Evolutionary conservation across 92 coral and sea anemone species (phyloP).

Genomic region (Phymanthus crucifer): DNA sequence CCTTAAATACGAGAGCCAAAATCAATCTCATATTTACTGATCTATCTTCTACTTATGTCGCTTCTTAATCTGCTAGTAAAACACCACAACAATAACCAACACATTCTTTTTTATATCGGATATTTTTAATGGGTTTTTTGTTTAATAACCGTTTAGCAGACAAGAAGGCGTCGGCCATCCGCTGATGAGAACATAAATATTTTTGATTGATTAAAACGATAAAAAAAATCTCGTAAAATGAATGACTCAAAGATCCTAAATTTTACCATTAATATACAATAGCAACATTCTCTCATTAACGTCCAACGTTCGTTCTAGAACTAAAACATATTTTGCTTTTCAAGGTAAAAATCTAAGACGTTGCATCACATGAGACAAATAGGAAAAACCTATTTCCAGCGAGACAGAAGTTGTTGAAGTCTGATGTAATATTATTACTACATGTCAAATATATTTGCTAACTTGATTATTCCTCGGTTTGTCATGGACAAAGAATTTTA

Average conservation of each 20-base stretch:
- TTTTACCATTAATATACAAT: background rate
- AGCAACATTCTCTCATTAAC: too few relatives aligned
- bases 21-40: background rate
- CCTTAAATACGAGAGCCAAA: background rate
- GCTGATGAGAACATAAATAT: background rate
- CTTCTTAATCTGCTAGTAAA: background rate
- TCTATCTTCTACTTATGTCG: background rate
- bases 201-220: background rate
- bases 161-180: conserved; percentile 12
- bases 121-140: conserved; percentile 7
- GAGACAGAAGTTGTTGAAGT: background rate
- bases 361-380: background rate
- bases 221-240: background rate
- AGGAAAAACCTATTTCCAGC: background rate
- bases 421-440: background rate
- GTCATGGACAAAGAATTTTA: background rate
- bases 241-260: background rate
- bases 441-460: conserved; percentile 7
- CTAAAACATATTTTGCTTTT: too few relatives aligned
- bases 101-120: background rate
- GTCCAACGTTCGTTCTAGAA: too few relatives aligned
- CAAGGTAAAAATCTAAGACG: too few relatives aligned
- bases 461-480: background rate
- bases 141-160: background rate
- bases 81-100: conserved; percentile 5